phyloP scores from a whole-genome alignment of 2,888 invertebrate genomes.

The Spatulosminthurus flaviceps region DNA sequence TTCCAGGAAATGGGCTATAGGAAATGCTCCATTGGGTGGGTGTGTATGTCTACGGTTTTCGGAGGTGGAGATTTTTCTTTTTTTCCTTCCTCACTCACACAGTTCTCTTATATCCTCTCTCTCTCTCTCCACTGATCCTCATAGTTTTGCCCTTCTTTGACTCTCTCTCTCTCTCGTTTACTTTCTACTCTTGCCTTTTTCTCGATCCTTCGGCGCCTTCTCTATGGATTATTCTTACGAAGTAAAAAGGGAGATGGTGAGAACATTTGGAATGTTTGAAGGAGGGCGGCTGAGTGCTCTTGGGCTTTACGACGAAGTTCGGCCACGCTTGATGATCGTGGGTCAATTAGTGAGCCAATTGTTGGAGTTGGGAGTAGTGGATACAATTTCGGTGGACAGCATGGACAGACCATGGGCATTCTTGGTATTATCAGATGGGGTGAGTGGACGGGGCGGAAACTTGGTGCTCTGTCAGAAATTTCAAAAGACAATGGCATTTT shows the following conservation, averaged over 20 bases:
- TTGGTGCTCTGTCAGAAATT: slow-evolving; percentile 74
- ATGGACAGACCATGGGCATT: slow-evolving; percentile 47
- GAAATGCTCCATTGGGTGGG: slow-evolving; percentile 49
- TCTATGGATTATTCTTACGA: slow-evolving; percentile 38
- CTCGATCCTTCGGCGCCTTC: slow-evolving; percentile 6
- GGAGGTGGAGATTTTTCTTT: slow-evolving; percentile 45
- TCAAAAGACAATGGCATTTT: slow-evolving; percentile 70
- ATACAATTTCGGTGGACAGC: slow-evolving; percentile 45
- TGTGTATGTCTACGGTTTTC: slow-evolving; percentile 35
- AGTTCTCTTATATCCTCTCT: slow-evolving; percentile 16
- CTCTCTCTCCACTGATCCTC: slow-evolving; percentile 16
- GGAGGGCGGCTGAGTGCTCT: slow-evolving; percentile 89
- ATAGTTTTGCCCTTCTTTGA: neutral
- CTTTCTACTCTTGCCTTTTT: neutral
- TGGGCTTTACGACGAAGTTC: slow-evolving; percentile 92
- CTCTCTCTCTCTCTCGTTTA: slow-evolving; percentile 9
- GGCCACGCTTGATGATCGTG: slow-evolving; percentile 86
- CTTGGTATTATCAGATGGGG: slow-evolving; percentile 49
- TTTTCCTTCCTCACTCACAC: slow-evolving; percentile 24
- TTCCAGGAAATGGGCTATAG: slow-evolving; percentile 44
- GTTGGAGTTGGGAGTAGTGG: slow-evolving; percentile 49
- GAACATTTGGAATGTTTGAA: slow-evolving; percentile 76
- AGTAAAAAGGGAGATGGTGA: slow-evolving; percentile 45
- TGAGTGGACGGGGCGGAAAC: slow-evolving; percentile 44
- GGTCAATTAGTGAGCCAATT: slow-evolving; percentile 70